Percentiles rank a stretch among this genome's conserved stretches.
Conservation (phyloP, 30 jellyfish, hydroid and myxozoan genomes). For the Pelagia noctiluca region DNA sequence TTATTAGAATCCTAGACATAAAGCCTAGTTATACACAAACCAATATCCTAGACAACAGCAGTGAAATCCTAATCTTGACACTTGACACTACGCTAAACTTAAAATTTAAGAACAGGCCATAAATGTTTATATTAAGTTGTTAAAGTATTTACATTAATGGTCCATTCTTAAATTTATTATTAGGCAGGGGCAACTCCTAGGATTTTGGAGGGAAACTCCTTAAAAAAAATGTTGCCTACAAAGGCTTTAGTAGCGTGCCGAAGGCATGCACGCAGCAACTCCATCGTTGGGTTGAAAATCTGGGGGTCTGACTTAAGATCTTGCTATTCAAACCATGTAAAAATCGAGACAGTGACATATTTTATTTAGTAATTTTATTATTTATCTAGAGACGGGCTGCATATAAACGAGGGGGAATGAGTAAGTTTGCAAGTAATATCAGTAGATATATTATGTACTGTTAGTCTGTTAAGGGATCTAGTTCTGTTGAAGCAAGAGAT, state of each 20-base stretch:
- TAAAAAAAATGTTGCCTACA: not conserved
- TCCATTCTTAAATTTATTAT: not conserved
- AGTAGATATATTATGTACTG: not conserved
- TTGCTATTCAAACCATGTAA: not conserved
- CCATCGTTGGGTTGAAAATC: not conserved
- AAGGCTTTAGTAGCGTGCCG: constrained; percentile 9
- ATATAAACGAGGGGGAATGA: not conserved
- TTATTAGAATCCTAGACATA: no score
- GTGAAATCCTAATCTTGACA: not conserved
- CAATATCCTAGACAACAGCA: no score
- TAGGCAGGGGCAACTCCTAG: constrained; percentile 4
- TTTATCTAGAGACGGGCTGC: constrained; percentile 1
- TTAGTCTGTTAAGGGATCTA: not conserved
- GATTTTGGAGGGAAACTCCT: not conserved
- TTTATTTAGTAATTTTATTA: no score
- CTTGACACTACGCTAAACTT: constrained; percentile 1
- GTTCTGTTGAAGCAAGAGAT: not conserved
- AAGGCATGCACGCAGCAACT: constrained; percentile 3
- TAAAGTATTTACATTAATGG: not conserved
- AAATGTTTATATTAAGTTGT: not conserved
- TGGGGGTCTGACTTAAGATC: not conserved
- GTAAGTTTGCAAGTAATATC: not conserved
- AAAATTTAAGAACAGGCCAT: not conserved
- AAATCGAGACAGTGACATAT: constrained; percentile 3
- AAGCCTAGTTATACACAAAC: no score